Evolutionary conservation across 2,888 invertebrate genomes (phyloP).

Genomic region (Actias luna): DNA sequence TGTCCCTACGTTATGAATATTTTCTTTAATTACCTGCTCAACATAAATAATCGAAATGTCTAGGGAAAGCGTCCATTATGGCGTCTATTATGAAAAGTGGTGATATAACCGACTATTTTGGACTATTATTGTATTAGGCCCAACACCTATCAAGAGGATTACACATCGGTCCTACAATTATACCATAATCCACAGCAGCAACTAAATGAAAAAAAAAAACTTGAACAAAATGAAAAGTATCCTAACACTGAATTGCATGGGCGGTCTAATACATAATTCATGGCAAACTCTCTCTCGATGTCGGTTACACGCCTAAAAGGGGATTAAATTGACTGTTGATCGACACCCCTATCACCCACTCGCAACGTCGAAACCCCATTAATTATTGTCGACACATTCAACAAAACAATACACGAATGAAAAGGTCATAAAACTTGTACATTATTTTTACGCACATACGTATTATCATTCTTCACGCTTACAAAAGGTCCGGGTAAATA

Average conservation of each 20-base stretch:
- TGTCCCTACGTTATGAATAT: no score
- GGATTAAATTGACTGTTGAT: constrained; percentile 66
- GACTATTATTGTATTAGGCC: no score
- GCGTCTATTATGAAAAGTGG: no score
- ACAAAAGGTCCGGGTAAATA: constrained; percentile 48
- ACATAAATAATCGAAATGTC: no score
- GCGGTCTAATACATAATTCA: constrained; percentile 67
- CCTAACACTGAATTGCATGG: constrained; percentile 6
- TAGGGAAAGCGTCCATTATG: no score
- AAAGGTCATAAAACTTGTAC: not conserved
- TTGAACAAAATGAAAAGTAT: constrained; percentile 6
- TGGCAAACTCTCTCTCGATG: constrained; percentile 46
- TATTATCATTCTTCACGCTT: constrained; percentile 6
- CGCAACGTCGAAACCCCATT: constrained; percentile 52
- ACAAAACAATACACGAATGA: not conserved
- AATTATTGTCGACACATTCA: constrained; percentile 40
- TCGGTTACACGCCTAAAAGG: constrained; percentile 54
- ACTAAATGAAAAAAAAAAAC: not conserved
- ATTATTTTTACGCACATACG: not conserved
- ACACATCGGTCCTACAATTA: no score
- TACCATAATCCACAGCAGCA: no score
- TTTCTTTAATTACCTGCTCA: no score
- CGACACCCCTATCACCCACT: constrained; percentile 53
- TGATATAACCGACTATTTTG: no score
- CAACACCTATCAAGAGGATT: no score